Base-by-base conservation (phyloP, 2,888 invertebrate species). In the Clivina fossor region DNA sequence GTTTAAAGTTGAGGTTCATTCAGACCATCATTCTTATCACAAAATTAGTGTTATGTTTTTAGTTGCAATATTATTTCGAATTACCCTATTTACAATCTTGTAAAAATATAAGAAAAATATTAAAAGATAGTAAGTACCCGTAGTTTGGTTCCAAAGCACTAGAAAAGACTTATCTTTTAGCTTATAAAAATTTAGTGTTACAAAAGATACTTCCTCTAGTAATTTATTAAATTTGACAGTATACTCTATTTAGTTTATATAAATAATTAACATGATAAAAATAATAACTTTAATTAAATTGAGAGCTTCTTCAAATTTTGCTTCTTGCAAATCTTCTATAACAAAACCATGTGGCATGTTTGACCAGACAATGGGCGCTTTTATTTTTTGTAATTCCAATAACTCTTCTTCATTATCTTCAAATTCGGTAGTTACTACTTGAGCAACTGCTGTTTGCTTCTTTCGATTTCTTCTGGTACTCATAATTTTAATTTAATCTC, bases 261-360 rank as follows among this genome's bases (percentile, higher is more conserved):
- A 13, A n/a, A 11, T 9, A 11, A 11, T 11, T 4, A 11, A 30
- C 2, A 15, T 2, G 33, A 5, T 2, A 33, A 35, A 4, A 22
- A 15, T 24, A 33, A 9, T 16, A 16, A 68, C 69, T 61, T 65
- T 51, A 18, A 72, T 65, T 41, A 73, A 61, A 30, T 67, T 62
- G 15, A 70, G 13, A 8, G 65, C 64, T 40, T 64, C 65, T 5
- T 66, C 61, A 53, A 63, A 71, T 55, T 65, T 55, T 3, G 63
- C 60, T 8, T 68, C 64, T 56, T 67, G 65, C 18, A 73, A 47
- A 60, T 73, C 73, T 58, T 68, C 64, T 30, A 73, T 70, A 55
- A 62, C 63, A 40, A 71, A 66, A 2, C 71, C 71, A 4, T 59
- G 62, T 3, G 61, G 60, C 13, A 71, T 58, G 20, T 65, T 61